Evolutionary conservation across 2,888 invertebrate species (phyloP), one percentile per base, ranked within the genome.

Genomic region (Eubasilissa splendida): DNA sequence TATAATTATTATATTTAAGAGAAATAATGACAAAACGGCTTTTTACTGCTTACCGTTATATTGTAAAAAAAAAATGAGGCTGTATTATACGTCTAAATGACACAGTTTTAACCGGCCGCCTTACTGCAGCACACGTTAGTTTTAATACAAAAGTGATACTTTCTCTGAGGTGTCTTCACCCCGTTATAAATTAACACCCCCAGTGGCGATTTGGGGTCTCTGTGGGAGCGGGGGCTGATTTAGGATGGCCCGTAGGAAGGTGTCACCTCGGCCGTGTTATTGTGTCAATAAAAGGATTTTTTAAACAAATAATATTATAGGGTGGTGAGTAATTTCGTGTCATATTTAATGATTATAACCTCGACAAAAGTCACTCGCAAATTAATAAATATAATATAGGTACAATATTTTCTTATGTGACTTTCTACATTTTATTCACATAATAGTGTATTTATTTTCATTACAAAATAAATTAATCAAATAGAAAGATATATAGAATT

Each of bases 141-240:
- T 12, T 33, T 33, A 63, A 7, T 31, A 33, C 4, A 63, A 63
- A 10, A 33, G 33, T 12, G 14, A 22, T 63, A 12, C 63, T 63
- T 63, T 33, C 63, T 12, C 63, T 31, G 70, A 53, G 70, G 22
- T 70, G 50, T 56, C 58, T 33, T 42, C 31, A 71, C 60, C 56
- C 60, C 42, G 60, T 42, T 71, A 71, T 77, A 77, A 77, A 71
- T 77, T 77, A 77, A 33, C 59, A 33, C 70, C 77, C 77, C 70
- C 77, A 59, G 77, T 33, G 71, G 77, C 58, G 58, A 33, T 12
- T 56, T 4, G 12, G 33, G 77, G 12, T 14, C 58, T 58, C 33
- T 31, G 22, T 50, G 50, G 33, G 52, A 60, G 12, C 54, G 71
- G 53, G 71, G 77, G 70, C 50, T 77, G 77, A 77, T 77, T 77